These are phyloP conservation scores for Scomber colias DNA, from an alignment of 2,113 vertebrate genomes.

Conservation along the genomic window DNA sequence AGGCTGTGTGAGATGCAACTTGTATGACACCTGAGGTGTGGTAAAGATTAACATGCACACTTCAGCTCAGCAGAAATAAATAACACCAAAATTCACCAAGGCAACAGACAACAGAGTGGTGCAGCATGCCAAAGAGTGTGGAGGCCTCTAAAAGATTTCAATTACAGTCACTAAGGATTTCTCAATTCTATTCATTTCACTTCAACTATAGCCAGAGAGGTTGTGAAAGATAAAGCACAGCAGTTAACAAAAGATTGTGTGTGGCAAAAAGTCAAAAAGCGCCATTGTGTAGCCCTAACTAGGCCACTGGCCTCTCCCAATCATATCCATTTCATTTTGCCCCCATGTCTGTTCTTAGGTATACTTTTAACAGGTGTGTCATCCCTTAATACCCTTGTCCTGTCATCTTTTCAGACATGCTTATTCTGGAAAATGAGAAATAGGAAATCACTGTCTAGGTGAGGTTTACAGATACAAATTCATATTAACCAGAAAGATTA, in stretches of 20 bases:
- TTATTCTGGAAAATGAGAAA: not conserved
- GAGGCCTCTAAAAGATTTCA: conserved; percentile 26
- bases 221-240: conserved; percentile 73
- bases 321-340: conserved; percentile 21
- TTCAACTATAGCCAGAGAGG: conserved; percentile 20
- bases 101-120: conserved; percentile 39
- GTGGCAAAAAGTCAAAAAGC: conserved; percentile 15
- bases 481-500: not conserved
- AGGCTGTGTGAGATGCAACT: not conserved
- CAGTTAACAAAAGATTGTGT: conserved; percentile 37
- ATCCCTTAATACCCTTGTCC: not conserved
- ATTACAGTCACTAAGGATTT: conserved; percentile 4
- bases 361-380: not conserved
- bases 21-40: conserved; percentile 1
- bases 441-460: not conserved
- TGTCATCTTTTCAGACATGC: not conserved
- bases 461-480: not conserved
- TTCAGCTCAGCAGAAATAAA: not conserved
- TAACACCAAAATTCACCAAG: conserved; percentile 26
- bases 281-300: conserved; percentile 12
- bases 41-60: not conserved
- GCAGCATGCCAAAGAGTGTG: conserved; percentile 1
- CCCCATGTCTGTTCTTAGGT: not conserved
- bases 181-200: conserved; percentile 55
- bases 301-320: not conserved